A percentile compares a stretch with the other conserved stretches of the same genome.
These are phyloP conservation scores for Scaeva pyrastri DNA, from an alignment of 2,888 invertebrate genomes.

Conservation along the genomic window DNA sequence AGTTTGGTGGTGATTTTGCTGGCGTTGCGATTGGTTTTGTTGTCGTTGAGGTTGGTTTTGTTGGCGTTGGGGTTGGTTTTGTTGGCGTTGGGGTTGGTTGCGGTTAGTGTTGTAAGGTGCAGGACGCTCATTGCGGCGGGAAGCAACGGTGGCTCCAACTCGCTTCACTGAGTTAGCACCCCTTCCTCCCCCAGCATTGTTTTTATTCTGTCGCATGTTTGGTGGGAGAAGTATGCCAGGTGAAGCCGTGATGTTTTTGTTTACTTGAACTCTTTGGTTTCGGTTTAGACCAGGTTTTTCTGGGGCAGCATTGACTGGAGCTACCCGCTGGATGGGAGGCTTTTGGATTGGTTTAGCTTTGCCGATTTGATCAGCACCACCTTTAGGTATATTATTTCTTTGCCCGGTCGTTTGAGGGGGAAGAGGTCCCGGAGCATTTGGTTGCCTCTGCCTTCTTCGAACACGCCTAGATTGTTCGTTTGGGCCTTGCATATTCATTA, in stretches of 20 bases:
- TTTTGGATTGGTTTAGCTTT: not conserved
- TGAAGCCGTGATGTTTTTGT: constrained; percentile 3
- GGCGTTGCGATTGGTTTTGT: constrained; percentile 22
- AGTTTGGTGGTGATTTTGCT: constrained; percentile 5
- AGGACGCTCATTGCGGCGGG: constrained; percentile 61
- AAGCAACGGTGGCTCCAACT: constrained; percentile 13
- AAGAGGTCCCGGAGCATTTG: not conserved
- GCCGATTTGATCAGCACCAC: not conserved
- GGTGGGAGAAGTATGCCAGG: constrained; percentile 9
- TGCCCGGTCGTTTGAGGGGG: not conserved
- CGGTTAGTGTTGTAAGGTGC: constrained; percentile 52
- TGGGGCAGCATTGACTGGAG: constrained; percentile 3
- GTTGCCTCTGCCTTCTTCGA: not conserved
- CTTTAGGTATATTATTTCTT: not conserved
- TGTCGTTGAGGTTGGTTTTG: constrained; percentile 10
- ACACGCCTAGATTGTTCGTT: not conserved
- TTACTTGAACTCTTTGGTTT: constrained; percentile 12
- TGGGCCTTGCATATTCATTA: not conserved
- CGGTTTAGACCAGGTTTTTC: not conserved
- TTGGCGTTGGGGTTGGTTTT: constrained; percentile 17
- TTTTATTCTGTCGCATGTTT: constrained; percentile 22
- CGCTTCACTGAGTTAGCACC: constrained; percentile 15
- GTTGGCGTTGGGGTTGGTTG: constrained; percentile 25
- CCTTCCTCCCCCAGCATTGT: constrained; percentile 26
- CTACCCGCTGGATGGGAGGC: not conserved